phyloP scores from a whole-genome alignment of 2,888 invertebrate genomes.

The Aleiodes leptofemur region DNA sequence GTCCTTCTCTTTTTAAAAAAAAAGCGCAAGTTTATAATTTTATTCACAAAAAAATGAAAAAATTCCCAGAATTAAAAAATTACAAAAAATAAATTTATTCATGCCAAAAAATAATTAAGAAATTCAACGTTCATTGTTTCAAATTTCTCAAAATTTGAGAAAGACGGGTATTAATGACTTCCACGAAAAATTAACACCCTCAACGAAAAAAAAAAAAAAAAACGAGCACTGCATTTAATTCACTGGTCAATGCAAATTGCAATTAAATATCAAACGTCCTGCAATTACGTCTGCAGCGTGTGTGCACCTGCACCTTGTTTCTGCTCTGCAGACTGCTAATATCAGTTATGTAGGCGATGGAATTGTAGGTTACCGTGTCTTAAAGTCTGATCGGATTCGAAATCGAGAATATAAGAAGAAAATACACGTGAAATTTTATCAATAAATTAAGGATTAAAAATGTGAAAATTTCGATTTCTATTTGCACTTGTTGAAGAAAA shows the following conservation, averaged over 20 bases:
- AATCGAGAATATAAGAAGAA: neutral
- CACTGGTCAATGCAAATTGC: constrained; percentile 60
- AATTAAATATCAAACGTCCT: constrained; percentile 72
- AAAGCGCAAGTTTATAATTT: too few relatives aligned
- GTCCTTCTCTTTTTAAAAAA: too few relatives aligned
- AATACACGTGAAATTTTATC: neutral
- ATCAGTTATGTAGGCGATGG: constrained; percentile 17
- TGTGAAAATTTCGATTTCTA: too few relatives aligned
- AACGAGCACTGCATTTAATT: constrained; percentile 16
- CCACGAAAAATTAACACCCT: constrained; percentile 18
- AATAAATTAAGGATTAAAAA: neutral
- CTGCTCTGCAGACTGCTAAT: constrained; percentile 23
- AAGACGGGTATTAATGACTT: too few relatives aligned
- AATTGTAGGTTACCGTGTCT: constrained; percentile 16
- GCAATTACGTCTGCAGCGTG: constrained; percentile 64
- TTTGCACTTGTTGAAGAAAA: neutral
- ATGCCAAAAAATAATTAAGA: too few relatives aligned
- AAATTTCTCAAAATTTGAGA: too few relatives aligned
- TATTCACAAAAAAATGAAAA: too few relatives aligned
- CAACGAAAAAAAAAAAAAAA: neutral
- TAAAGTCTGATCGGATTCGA: too few relatives aligned
- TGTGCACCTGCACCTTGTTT: constrained; percentile 59
- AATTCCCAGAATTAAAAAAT: too few relatives aligned
- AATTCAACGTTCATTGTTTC: too few relatives aligned
- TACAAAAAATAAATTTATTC: too few relatives aligned